Evolutionary conservation across 2,113 vertebrate genomes (phyloP), one percentile per base, ranked within the genome.

Genomic region (Phodopus roborovskii): DNA sequence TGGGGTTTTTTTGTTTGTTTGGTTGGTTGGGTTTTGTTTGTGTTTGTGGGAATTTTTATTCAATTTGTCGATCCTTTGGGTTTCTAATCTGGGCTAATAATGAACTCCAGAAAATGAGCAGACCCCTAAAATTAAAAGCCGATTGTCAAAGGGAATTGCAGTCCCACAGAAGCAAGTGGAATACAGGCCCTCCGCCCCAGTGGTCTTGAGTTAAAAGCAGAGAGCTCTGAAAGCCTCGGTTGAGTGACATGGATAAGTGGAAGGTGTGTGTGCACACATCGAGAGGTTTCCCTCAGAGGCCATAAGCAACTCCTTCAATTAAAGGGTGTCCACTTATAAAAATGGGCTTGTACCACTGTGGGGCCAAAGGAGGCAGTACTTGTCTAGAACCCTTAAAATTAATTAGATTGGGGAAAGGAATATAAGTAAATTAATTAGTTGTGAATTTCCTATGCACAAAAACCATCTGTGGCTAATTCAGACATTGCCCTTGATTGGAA

Each of bases 301-400:
- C 66, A 77, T 4, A 91, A 79, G 62, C 42, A 70, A 26, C 58
- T 79, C 62, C 62, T 91, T 68, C 91, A 95, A 77, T 95, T 90
- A 88, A 36, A 88, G 88, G 42, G n/a, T 24, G 30, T 68, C 75
- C 91, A 90, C 66, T 91, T 83, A 86, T 39, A 86, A 64, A 90
- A 79, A 90, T 53, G 73, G 42, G 28, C 71, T 83, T 73, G 68
- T 4, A 45, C 12, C 39, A 30, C 24, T 11, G 6, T 79, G 48
- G 48, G 75, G 79, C 92, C 92, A 93, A 83, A 82, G 86, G 70
- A 78, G 88, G 84, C 39, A 33, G 77, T 66, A 42, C 48, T 93
- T 92, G 39, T 89, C 91, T 85, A 77, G 92, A 94, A 39, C 39
- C 22, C 68, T 73, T 90, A 77, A 93, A 95, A 96, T 89, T 73